Percentiles rank a stretch among this genome's conserved stretches.
phyloP scores from a whole-genome alignment of 2,888 invertebrate genomes.

The Ornithoptera priamus region DNA sequence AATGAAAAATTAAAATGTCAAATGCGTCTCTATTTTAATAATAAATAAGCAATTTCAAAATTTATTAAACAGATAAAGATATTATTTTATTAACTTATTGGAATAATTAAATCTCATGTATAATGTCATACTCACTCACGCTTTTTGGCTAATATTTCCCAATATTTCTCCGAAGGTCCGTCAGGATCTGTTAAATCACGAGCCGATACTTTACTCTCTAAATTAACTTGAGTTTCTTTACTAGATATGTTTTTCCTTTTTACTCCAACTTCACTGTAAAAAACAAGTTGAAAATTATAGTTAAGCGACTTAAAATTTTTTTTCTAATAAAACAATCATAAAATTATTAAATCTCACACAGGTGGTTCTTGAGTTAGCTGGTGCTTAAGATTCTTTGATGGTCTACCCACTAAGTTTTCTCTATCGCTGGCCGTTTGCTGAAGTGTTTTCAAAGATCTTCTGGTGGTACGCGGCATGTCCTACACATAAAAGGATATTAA shows the following conservation, averaged over 20 bases:
- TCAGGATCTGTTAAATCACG: conserved; percentile 86
- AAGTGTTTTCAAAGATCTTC: conserved; percentile 87
- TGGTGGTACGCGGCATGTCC: conserved; percentile 80
- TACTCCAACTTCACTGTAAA: conserved; percentile 63
- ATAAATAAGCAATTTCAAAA: too few species aligned
- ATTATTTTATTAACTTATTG: too few species aligned
- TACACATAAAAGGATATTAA: conserved; percentile 38
- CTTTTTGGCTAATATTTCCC: conserved; percentile 87
- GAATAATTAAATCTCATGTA: too few species aligned
- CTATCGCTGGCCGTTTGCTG: conserved; percentile 86
- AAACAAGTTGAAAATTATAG: background rate
- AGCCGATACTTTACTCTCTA: conserved; percentile 78
- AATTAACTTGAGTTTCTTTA: conserved; percentile 82
- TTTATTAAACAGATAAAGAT: too few species aligned
- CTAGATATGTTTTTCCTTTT: conserved; percentile 75
- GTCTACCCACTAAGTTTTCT: conserved; percentile 87
- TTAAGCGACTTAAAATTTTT: background rate
- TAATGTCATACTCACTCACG: conserved; percentile 71
- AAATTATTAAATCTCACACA: conserved; percentile 55
- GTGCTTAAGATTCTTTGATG: conserved; percentile 72
- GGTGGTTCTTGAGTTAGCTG: conserved; percentile 73
- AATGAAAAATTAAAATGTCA: too few species aligned
- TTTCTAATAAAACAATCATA: background rate
- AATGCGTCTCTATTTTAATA: too few species aligned
- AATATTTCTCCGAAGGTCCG: conserved; percentile 86